Conservation (phyloP, 2,113 vertebrate species). For the Phalacrocorax carbo region DNA sequence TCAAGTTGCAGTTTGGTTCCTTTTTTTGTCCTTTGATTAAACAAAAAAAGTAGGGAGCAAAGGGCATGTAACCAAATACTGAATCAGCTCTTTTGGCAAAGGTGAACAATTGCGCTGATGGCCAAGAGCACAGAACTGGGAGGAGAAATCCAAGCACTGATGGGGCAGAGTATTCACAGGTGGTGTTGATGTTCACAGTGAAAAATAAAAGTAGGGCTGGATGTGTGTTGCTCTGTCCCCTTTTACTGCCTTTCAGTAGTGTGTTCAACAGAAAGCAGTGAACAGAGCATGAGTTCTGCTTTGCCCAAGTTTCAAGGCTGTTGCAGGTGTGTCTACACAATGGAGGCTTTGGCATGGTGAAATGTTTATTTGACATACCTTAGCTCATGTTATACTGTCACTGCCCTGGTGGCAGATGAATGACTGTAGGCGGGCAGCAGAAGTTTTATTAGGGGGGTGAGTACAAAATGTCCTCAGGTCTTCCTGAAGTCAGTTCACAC, state of each 20-base stretch:
- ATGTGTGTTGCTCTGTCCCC: fast-evolving
- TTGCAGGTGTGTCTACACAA: neutral
- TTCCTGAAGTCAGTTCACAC: neutral
- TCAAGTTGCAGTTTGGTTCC: neutral
- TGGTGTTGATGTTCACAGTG: neutral
- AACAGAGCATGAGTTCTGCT: fast-evolving
- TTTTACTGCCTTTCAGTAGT: neutral
- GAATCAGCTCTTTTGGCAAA: neutral
- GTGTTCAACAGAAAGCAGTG: neutral
- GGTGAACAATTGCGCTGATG: neutral
- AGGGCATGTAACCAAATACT: neutral
- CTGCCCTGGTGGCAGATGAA: neutral
- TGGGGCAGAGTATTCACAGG: neutral
- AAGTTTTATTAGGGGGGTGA: neutral
- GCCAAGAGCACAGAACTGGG: neutral
- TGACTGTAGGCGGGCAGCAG: neutral
- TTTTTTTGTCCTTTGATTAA: neutral
- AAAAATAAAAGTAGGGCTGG: neutral
- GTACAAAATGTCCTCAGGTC: neutral
- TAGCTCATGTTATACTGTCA: fast-evolving
- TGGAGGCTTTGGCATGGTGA: neutral
- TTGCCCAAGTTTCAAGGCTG: neutral
- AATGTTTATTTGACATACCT: neutral
- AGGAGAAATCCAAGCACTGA: neutral
- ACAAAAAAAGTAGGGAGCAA: neutral